Evolutionary conservation across 1,140 invertebrate genomes (phyloP).

Genomic region (Polypedilum pembai): DNA sequence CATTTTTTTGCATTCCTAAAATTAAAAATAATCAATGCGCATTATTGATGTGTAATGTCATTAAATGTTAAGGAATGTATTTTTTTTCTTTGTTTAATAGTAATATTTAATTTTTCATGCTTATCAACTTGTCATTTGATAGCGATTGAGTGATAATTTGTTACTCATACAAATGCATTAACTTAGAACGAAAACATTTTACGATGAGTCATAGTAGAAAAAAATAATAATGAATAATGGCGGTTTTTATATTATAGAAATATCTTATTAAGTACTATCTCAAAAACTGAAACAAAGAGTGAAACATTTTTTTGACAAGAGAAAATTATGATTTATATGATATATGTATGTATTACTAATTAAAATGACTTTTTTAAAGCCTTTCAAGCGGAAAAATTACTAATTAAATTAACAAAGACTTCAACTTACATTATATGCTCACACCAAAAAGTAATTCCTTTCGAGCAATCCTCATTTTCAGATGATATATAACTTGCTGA

Average conservation of each 20-base stretch:
- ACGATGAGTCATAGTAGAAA: no score
- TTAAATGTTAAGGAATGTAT: background rate
- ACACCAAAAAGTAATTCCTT: background rate
- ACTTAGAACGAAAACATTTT: no score
- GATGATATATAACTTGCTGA: background rate
- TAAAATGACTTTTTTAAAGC: background rate
- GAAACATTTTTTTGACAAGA: background rate
- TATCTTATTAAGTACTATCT: background rate
- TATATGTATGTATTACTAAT: background rate
- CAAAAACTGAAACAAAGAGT: background rate
- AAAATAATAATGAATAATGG: no score
- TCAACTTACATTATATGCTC: background rate
- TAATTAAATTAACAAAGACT: background rate
- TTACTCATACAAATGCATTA: background rate
- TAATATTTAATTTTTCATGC: background rate
- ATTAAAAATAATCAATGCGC: slow-evolving; percentile 23
- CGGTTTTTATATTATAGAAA: background rate
- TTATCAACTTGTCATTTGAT: background rate
- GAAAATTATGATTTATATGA: background rate
- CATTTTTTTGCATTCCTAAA: slow-evolving; percentile 63
- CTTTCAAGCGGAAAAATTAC: background rate
- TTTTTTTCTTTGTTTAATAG: background rate
- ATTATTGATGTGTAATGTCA: background rate
- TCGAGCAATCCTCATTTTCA: background rate
- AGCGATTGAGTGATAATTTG: background rate